Evolutionary conservation across 2,797 vertebrate genomes (phyloP).

Genomic region (Enteromius anoplus): DNA sequence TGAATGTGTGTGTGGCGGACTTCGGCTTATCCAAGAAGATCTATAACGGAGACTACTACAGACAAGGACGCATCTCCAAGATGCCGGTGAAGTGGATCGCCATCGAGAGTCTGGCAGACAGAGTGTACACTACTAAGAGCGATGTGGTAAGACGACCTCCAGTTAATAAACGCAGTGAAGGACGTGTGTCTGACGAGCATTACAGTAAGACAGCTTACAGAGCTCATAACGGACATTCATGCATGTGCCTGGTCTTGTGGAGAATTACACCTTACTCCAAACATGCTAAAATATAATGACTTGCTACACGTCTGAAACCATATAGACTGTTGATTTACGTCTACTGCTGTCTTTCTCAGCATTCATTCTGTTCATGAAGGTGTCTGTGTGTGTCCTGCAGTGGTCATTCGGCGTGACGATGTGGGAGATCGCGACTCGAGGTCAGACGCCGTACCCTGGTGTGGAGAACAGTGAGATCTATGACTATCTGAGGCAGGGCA

Average conservation of each 20-base stretch:
- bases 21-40: conserved; percentile 95
- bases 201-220: neutral
- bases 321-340: neutral
- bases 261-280: neutral
- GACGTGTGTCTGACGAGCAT: neutral
- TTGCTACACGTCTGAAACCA: neutral
- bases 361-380: neutral
- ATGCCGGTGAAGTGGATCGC: conserved; percentile 97
- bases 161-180: neutral
- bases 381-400: conserved; percentile 63
- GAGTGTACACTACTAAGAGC: conserved; percentile 92
- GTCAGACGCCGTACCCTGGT: conserved; percentile 91
- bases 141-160: conserved; percentile 81
- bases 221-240: neutral
- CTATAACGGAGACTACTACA: conserved; percentile 92
- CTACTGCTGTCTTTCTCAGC: conserved; percentile 59
- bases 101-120: conserved; percentile 90
- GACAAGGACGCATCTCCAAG: conserved; percentile 91
- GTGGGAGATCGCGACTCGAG: conserved; percentile 93
- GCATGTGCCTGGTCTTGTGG: neutral
- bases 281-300: neutral
- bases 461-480: conserved; percentile 96
- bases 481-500: conserved; percentile 89
- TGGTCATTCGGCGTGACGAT: conserved; percentile 96
- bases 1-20: conserved; percentile 92